Evolutionary conservation across 2,113 vertebrate genomes (phyloP).

Genomic region (Leuciscus idus): DNA sequence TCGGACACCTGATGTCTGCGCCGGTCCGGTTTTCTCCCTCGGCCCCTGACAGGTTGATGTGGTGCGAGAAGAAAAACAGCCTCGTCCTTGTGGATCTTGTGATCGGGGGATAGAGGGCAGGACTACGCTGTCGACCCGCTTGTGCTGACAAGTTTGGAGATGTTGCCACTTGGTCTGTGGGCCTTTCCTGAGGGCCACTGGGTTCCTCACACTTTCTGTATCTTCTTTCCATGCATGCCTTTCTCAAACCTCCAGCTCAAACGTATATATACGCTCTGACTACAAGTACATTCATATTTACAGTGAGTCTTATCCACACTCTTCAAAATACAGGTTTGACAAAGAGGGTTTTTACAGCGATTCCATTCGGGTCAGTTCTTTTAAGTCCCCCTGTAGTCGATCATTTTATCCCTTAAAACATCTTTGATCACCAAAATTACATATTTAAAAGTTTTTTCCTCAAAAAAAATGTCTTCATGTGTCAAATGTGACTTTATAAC

Average conservation of each 20-base stretch:
- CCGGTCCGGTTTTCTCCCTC: conserved; percentile 40
- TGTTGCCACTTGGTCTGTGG: conserved; percentile 71
- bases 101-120: conserved; percentile 73
- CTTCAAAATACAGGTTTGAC: background rate
- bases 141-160: conserved; percentile 78
- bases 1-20: conserved; percentile 50
- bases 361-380: too few relatives aligned
- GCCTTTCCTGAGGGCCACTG: conserved; percentile 56
- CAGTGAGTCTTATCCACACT: background rate
- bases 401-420: too few relatives aligned
- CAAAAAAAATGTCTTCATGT: too few relatives aligned
- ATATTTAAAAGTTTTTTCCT: too few relatives aligned
- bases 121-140: conserved; percentile 74
- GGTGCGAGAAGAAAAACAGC: conserved; percentile 66
- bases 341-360: too few relatives aligned
- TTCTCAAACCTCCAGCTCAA: conserved; percentile 36
- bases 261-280: background rate
- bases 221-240: conserved; percentile 59
- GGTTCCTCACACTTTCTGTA: conserved; percentile 59
- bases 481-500: too few relatives aligned
- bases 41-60: conserved; percentile 64
- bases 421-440: too few relatives aligned
- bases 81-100: conserved; percentile 76
- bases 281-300: background rate
- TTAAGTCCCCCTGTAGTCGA: too few relatives aligned